Base-by-base conservation (phyloP, 2,797 vertebrate genomes). In the Dicrostonyx torquatus region DNA sequence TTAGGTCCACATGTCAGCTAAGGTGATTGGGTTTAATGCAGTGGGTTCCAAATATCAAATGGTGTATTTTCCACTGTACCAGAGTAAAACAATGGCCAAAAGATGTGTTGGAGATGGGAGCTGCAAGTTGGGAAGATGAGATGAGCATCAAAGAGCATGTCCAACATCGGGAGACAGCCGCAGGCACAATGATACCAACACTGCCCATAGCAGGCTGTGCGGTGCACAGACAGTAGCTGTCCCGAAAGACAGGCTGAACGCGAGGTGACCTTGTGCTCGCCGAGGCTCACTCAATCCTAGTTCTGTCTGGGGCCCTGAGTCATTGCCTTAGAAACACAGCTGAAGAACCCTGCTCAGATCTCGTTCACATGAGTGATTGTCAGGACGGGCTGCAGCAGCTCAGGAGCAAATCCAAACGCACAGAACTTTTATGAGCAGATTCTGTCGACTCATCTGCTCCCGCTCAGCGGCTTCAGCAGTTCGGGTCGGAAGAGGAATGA, bases 401-500 rank as follows among this genome's bases (percentile, higher is more conserved):
- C 68, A 77, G 45, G 40, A 89, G 20, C 22, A 77, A 84, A 91
- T 73, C 17, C 75, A 75, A 73, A 95, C 26, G 10, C 89, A 90
- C 2, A 79, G 83, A 34, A 79, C 40, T 48, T 85, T 90, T n/a
- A 87, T 55, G 29, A 92, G n/a, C 15, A 78, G 92, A 73, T 62
- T 68, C 80, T 50, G 72, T 48, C 34, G 31, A 94, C 79, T 82
- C 82, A 78, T 94, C 53, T 86, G 77, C 79, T 76, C 79, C 76
- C 79, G 40, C 84, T 58, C 37, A 83, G 48, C 20, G 24, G 24
- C 78, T 79, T 53, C 24, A 40, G 50, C 40, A 66, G 64, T 92
- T 90, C 50, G 76, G 89, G 87, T 70, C 0, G 20, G 66, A 86
- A 73, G 55, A 7, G 75, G 72, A 90, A 88, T 31, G 43, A 76